phyloP scores from a whole-genome alignment of 2,113 vertebrate species.

The Oenanthe oenanthe region DNA sequence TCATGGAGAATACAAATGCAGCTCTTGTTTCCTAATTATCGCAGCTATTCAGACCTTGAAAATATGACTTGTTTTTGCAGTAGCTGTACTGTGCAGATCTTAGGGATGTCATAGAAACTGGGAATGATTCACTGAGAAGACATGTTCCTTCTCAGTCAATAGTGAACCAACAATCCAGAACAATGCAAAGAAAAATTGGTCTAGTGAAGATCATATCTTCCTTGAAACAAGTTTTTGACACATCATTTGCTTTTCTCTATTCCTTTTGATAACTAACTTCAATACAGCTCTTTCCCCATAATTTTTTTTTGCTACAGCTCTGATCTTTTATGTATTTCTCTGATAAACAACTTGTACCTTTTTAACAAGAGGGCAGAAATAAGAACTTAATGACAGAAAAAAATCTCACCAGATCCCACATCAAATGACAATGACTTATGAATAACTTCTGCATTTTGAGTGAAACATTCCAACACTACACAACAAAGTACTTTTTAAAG shows the following conservation, averaged over 20 bases:
- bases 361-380: background rate
- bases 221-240: background rate
- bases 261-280: background rate
- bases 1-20: background rate
- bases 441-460: background rate
- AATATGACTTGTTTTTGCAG: conserved; percentile 16
- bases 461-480: background rate
- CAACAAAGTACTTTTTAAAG: background rate
- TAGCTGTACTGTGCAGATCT: conserved; percentile 7
- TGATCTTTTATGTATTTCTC: background rate
- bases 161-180: conserved; percentile 19
- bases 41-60: conserved; percentile 26
- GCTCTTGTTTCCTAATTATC: conserved; percentile 27
- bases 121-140: conserved; percentile 15
- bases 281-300: background rate
- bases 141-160: background rate
- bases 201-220: background rate
- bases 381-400: background rate
- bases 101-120: conserved; percentile 54
- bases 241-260: background rate
- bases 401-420: background rate
- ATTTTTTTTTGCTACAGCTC: background rate
- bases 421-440: background rate
- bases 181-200: background rate
- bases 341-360: background rate